Evolutionary conservation across 1,140 invertebrate genomes (phyloP).

Genomic region (Phortica variegata): DNA sequence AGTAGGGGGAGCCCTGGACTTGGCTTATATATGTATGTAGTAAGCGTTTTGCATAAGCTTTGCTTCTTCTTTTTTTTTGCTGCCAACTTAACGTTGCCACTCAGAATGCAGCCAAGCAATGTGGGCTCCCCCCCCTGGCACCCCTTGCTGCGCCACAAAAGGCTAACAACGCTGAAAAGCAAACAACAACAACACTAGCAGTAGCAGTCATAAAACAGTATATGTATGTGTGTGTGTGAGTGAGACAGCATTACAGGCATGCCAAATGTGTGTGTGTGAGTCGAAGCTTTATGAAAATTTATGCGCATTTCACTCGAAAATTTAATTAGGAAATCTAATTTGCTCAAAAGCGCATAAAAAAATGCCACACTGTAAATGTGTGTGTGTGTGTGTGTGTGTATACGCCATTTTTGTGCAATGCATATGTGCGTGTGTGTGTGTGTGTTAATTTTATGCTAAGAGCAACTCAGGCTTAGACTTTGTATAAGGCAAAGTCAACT

Average conservation of each 20-base stretch:
- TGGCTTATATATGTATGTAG: too few species aligned
- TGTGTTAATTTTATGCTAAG: background rate
- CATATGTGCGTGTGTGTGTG: slow-evolving; percentile 11
- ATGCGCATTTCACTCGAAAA: slow-evolving; percentile 55
- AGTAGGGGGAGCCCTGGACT: too few species aligned
- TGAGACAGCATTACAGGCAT: too few species aligned
- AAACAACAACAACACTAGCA: too few species aligned
- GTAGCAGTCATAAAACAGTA: too few species aligned
- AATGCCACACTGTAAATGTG: slow-evolving; percentile 21
- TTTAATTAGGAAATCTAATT: slow-evolving; percentile 57
- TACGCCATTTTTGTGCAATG: slow-evolving; percentile 15
- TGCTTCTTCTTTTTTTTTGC: too few species aligned
- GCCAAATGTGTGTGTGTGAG: too few species aligned
- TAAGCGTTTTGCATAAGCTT: too few species aligned
- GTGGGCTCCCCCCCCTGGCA: background rate
- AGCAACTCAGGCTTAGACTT: background rate
- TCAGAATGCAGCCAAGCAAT: too few species aligned
- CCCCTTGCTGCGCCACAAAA: slow-evolving; percentile 1
- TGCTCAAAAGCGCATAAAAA: slow-evolving; percentile 57
- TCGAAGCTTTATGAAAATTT: slow-evolving; percentile 44
- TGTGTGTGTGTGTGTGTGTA: slow-evolving; percentile 8
- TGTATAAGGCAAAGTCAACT: too few species aligned
- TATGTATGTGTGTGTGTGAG: too few species aligned
- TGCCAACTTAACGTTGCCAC: too few species aligned
- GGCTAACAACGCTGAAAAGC: background rate